These are phyloP conservation scores for Heliconius himera DNA, from an alignment of 1,140 invertebrate species.

Conservation along the genomic window DNA sequence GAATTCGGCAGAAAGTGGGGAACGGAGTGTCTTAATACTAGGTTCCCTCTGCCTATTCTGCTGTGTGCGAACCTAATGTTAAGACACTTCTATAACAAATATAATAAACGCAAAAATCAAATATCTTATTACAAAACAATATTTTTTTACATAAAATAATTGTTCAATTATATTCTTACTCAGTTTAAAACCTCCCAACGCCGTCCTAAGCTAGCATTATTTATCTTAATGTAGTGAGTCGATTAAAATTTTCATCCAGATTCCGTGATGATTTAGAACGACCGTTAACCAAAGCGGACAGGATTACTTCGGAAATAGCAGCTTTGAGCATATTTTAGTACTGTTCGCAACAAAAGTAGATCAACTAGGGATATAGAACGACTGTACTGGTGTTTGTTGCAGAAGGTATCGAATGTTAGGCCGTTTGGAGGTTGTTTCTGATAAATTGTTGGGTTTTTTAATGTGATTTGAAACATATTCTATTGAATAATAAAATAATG, in stretches of 20 bases:
- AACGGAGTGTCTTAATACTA: not conserved
- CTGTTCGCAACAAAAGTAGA: conserved; percentile 25
- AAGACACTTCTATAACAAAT: too few species aligned
- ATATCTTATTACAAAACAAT: not conserved
- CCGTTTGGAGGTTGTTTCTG: not conserved
- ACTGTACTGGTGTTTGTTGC: conserved; percentile 4
- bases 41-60: too few species aligned
- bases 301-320: conserved; percentile 23
- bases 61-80: too few species aligned
- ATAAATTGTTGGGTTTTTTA: not conserved
- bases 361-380: conserved; percentile 21
- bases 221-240: conserved; percentile 24
- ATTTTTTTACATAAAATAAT: not conserved
- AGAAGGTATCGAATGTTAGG: not conserved
- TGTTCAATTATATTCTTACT: not conserved
- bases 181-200: not conserved
- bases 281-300: conserved; percentile 22
- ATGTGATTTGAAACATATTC: too few species aligned
- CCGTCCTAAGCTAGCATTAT: not conserved
- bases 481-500: too few species aligned
- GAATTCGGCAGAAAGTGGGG: not conserved
- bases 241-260: conserved; percentile 21
- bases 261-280: conserved; percentile 26
- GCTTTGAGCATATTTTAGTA: conserved; percentile 28
- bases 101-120: too few species aligned